These are phyloP conservation scores for Peromyscus melanophrys DNA, from an alignment of 2,797 vertebrate genomes.

Conservation along the genomic window DNA sequence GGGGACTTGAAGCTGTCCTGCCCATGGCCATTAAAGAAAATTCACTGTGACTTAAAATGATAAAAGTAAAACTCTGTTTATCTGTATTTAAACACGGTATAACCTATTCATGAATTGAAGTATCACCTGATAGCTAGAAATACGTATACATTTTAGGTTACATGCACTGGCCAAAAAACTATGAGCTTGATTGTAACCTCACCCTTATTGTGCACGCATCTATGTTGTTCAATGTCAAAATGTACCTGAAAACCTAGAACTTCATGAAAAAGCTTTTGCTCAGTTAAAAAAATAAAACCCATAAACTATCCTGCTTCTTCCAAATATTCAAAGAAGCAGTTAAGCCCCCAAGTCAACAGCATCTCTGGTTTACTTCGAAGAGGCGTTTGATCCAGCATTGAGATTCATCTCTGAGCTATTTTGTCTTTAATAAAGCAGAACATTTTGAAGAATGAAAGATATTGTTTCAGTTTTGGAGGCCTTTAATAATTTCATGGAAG, in stretches of 20 bases:
- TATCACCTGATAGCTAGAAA: not conserved
- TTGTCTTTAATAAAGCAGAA: not conserved
- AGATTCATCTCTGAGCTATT: not conserved
- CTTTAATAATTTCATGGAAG: not conserved
- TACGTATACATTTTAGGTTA: too few relatives aligned
- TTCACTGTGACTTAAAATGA: not conserved
- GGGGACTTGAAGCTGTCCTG: not conserved
- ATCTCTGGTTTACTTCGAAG: not conserved
- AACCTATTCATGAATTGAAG: not conserved
- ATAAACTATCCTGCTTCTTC: not conserved
- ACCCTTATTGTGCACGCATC: not conserved
- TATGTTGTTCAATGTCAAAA: conserved; percentile 38
- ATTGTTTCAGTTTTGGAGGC: not conserved
- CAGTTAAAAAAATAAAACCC: not conserved
- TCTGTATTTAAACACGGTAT: not conserved
- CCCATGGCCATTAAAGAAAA: not conserved
- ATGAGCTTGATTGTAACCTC: not conserved
- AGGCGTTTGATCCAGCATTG: not conserved
- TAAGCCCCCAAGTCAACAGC: not conserved
- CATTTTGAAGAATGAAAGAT: not conserved
- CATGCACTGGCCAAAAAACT: not conserved
- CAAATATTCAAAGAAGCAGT: conserved; percentile 14
- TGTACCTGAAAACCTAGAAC: conserved; percentile 46
- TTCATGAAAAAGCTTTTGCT: conserved; percentile 18
- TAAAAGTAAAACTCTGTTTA: not conserved